Evolutionary conservation across 2,888 invertebrate genomes (phyloP), one percentile per base, ranked within the genome.

Genomic region (Caenorhabditis zanzibari): DNA sequence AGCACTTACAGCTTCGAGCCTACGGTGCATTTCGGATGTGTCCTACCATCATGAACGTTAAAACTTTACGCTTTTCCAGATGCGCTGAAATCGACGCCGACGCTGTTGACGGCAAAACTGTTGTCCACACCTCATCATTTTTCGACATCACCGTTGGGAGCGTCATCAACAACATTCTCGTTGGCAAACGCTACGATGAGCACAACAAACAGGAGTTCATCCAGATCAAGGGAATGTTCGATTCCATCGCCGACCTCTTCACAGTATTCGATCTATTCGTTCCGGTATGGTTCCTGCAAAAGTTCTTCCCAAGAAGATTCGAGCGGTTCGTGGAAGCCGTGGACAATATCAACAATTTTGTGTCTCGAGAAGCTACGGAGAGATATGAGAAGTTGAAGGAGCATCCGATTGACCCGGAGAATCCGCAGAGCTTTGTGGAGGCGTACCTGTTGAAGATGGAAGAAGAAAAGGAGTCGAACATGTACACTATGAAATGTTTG

Each of bases 361-460:
- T 63, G 0, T 69, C 69, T 2, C 52, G 69, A 28, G 77, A 77
- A 35, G 77, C 61, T 2, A 12, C n/a, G 7, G 32, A 69, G n/a
- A n/a, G 75, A 47, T 47, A 24, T 12, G 44, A 68, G 22, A n/a
- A 59, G 4, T 2, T 58, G 26, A 47, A 68, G 7, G 38, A 59
- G 24, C 38, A 52, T 10, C 38, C 52, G 14, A 26, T 74, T 14
- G 59, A 72, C 19, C 35, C 47, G 9, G 83, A 84, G 2, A 73
- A 86, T 2, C 80, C 77, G 4, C 69, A 81, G 28, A 85, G 85
- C 38, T 84, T 83, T 41, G 74, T 85, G 9, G 86, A 87, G 24
- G 83, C 82, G 1, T 87, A 69, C 41, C 44, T 87, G n/a, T 44
- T 22, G 0, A 80, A 82, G 59, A 85, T 85, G 71, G 73, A 73